phyloP scores from a whole-genome alignment of 2,888 invertebrate species.

The Ferdinandea cuprea region DNA sequence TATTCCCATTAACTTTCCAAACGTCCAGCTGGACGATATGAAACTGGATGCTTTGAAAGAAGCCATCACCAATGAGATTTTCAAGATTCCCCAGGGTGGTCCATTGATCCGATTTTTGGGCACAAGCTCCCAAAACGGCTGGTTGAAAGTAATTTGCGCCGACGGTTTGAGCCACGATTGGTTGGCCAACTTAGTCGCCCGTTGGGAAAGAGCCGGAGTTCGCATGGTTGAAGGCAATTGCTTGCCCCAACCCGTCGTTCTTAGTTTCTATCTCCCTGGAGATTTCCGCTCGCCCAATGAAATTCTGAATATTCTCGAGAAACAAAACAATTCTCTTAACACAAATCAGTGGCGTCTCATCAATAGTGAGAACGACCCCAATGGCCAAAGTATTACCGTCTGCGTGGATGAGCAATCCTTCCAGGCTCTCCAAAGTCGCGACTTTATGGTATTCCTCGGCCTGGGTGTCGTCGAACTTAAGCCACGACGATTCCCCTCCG shows the following conservation, averaged over 20 bases:
- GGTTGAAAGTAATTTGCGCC: constrained; percentile 65
- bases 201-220: constrained; percentile 68
- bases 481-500: constrained; percentile 26
- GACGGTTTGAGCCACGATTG: constrained; percentile 62
- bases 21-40: constrained; percentile 50
- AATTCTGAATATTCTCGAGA: constrained; percentile 64
- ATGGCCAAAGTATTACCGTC: constrained; percentile 64
- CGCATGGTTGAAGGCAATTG: constrained; percentile 57
- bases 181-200: constrained; percentile 52
- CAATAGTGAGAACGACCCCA: constrained; percentile 48
- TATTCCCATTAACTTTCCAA: constrained; percentile 59
- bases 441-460: constrained; percentile 65
- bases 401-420: constrained; percentile 66
- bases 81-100: constrained; percentile 64
- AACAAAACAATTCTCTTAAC: constrained; percentile 49
- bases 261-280: constrained; percentile 54
- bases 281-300: constrained; percentile 65
- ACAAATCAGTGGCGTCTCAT: constrained; percentile 60
- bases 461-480: constrained; percentile 57
- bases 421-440: constrained; percentile 57
- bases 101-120: constrained; percentile 65
- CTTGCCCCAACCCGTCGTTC: constrained; percentile 43
- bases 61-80: constrained; percentile 69
- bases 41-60: constrained; percentile 70
- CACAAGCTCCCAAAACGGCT: constrained; percentile 61